A percentile compares a stretch with the other conserved stretches of the same genome.
phyloP scores from a whole-genome alignment of 2,797 vertebrate genomes.

The Pelobates cultripes region DNA sequence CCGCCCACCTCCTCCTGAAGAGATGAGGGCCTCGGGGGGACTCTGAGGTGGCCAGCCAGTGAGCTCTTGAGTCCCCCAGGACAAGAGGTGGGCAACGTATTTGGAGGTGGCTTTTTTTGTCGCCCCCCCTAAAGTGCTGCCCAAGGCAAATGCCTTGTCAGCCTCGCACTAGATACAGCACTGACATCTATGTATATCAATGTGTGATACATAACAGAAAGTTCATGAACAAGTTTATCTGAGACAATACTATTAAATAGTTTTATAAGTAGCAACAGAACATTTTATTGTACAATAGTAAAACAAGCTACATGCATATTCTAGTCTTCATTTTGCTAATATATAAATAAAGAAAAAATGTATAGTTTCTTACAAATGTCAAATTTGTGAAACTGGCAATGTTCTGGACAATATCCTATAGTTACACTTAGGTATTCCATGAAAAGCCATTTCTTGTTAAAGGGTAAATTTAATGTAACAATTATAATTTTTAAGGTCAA shows the following conservation, averaged over 20 bases:
- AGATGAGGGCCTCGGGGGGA: too few relatives aligned
- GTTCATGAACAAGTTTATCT: neutral
- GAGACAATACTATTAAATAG: neutral
- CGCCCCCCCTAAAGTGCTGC: too few relatives aligned
- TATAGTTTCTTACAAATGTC: constrained; percentile 46
- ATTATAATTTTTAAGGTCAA: constrained; percentile 51
- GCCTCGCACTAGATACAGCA: too few relatives aligned
- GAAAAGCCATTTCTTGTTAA: constrained; percentile 43
- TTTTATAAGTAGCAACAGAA: neutral
- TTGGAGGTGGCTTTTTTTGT: too few relatives aligned
- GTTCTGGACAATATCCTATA: constrained; percentile 29
- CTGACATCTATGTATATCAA: too few relatives aligned
- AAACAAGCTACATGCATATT: neutral
- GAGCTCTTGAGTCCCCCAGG: too few relatives aligned
- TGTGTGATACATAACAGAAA: too few relatives aligned
- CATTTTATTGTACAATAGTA: neutral
- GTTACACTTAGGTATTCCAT: constrained; percentile 50
- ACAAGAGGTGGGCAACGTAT: too few relatives aligned
- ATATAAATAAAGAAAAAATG: constrained; percentile 37
- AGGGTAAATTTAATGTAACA: constrained; percentile 53
- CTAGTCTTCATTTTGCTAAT: constrained; percentile 11
- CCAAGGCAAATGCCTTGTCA: too few relatives aligned
- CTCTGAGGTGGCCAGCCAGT: too few relatives aligned
- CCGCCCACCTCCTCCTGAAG: too few relatives aligned
- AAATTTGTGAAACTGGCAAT: constrained; percentile 36